phyloP scores from a whole-genome alignment of 2,113 vertebrate genomes.

The Camelus dromedarius region DNA sequence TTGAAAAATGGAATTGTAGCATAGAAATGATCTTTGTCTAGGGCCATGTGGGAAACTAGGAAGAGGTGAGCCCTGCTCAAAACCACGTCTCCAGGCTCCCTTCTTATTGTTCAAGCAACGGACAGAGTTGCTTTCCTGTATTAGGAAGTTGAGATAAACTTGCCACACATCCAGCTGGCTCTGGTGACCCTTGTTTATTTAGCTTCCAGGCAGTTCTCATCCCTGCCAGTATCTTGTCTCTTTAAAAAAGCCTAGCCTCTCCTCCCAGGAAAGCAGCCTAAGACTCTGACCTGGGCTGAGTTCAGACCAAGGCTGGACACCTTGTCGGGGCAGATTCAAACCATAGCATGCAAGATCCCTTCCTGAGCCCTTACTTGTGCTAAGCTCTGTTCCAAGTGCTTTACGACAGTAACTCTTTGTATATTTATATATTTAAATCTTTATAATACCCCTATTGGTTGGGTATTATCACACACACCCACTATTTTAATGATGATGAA shows the following conservation, averaged over 20 bases:
- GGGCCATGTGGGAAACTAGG: too few relatives aligned
- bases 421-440: not conserved
- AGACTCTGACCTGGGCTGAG: not conserved
- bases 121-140: not conserved
- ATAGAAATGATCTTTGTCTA: not conserved
- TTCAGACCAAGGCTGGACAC: not conserved
- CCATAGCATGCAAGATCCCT: not conserved
- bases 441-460: not conserved
- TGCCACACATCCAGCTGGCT: not conserved
- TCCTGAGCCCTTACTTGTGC: not conserved
- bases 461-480: not conserved
- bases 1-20: not conserved
- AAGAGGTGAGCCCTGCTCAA: not conserved
- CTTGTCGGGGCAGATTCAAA: not conserved
- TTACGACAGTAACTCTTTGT: not conserved
- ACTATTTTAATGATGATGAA: not conserved
- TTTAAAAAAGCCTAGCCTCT: constrained; percentile 11
- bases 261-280: not conserved
- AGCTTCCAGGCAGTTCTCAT: not conserved
- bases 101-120: not conserved
- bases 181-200: not conserved
- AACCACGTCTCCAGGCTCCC: not conserved
- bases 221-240: not conserved
- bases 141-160: not conserved
- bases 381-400: not conserved